A percentile compares a stretch with the other conserved stretches of the same genome.
phyloP scores from a whole-genome alignment of 2,113 vertebrate species.

The Clarias batrachus region DNA sequence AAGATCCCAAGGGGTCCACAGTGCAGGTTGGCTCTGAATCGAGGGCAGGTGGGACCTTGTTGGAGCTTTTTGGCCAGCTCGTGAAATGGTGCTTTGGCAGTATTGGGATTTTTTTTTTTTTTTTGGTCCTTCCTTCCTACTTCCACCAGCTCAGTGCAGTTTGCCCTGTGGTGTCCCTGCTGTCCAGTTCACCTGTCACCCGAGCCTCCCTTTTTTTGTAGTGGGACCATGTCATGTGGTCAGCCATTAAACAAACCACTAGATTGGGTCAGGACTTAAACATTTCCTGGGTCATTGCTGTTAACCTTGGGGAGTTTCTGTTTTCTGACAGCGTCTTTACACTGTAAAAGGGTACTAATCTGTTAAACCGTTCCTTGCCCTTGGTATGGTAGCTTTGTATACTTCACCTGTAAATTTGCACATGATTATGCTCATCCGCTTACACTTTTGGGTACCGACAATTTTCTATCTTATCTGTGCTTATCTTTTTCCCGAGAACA shows the following conservation, averaged over 20 bases:
- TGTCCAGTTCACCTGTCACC: slow-evolving; percentile 4
- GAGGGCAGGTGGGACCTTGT: neutral
- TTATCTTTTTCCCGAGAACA: neutral
- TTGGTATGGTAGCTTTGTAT: neutral
- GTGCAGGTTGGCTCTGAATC: neutral
- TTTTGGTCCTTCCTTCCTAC: neutral
- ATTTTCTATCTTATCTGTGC: neutral
- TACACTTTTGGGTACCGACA: neutral
- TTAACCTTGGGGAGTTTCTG: neutral
- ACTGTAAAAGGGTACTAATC: neutral
- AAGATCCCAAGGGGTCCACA: neutral
- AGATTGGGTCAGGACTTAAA: neutral
- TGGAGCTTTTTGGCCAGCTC: slow-evolving; percentile 1
- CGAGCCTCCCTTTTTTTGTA: neutral
- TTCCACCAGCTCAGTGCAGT: neutral
- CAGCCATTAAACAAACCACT: neutral
- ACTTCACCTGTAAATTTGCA: neutral
- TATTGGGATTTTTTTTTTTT: neutral
- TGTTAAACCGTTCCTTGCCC: neutral
- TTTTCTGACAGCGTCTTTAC: neutral
- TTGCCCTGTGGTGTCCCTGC: neutral
- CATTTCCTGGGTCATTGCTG: neutral
- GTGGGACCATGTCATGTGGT: neutral
- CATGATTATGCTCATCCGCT: neutral
- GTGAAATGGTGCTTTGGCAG: neutral